These are phyloP conservation scores for Onthophagus sagittarius DNA, from an alignment of 2,888 invertebrate genomes.

Conservation along the genomic window DNA sequence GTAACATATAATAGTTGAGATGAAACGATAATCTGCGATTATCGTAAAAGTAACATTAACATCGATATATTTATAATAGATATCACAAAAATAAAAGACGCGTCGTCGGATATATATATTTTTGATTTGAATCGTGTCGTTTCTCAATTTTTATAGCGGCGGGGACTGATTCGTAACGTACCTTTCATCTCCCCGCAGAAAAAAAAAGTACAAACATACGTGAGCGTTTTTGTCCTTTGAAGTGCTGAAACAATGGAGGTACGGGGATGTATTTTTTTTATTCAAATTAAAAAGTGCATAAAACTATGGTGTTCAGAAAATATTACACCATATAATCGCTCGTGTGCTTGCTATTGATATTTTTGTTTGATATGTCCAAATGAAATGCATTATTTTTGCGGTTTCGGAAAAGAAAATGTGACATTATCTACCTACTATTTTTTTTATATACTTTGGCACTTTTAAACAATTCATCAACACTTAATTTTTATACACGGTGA, in stretches of 20 bases:
- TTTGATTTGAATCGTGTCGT: not conserved
- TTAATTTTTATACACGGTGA: constrained; percentile 30
- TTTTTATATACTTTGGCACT: constrained; percentile 33
- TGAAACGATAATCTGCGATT: not conserved
- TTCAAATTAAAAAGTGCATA: not conserved
- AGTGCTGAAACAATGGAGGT: not conserved
- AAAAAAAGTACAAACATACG: not conserved
- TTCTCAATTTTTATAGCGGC: not conserved
- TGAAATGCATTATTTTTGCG: not conserved
- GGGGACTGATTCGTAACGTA: not conserved
- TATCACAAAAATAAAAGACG: not conserved
- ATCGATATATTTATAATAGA: not conserved
- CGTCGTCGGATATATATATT: not conserved
- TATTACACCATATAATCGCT: not conserved
- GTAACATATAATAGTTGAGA: not conserved
- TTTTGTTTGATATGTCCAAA: constrained; percentile 8
- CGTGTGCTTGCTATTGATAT: not conserved
- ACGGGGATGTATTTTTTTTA: not conserved
- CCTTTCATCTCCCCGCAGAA: not conserved
- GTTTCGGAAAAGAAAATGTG: not conserved
- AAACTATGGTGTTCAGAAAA: not conserved
- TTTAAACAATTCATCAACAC: constrained; percentile 33
- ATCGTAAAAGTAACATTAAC: not conserved
- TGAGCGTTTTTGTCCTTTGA: not conserved
- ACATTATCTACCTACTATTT: constrained; percentile 4